Evolutionary conservation across 2,797 vertebrate genomes (phyloP), one percentile per base, ranked within the genome.

Genomic region (Rhyacichthys aspro): DNA sequence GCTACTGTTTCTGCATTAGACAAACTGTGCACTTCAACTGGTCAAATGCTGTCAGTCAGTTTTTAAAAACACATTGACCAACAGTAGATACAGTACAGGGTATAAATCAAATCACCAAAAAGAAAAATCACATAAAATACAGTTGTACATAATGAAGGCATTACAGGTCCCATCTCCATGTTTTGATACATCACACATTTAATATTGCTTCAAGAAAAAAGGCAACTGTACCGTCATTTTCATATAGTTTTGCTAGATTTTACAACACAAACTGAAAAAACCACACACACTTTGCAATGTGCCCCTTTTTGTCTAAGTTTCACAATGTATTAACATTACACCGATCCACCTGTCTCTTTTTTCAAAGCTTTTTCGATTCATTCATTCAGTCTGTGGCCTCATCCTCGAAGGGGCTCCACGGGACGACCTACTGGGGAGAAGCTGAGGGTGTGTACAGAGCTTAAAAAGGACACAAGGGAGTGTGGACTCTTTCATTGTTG

Each of bases 401-500:
- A 52, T 15, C 23, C 47, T 33, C 11, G 18, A 11, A 23, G 15
- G 16, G 53, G 11, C 11, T 39, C 55, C 42, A 7, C 6, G 0
- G 11, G 50, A 63, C 15, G 56, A 59, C 32, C 49, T 42, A 11
- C 52, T 37, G 60, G 32, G 56, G 67, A 55, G 45, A 43, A n/a
- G 34, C 41, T 54, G 41, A 33, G 45, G 34, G 41, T 23, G 54
- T 61, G 59, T 8, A 16, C 15, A 28, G 23, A 11, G 6, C 53
- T 63, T 60, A 11, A 43, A 59, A 47, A 52, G 17, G 33, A 32
- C 5, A 15, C 14, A 14, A 52, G 67, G 70, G 54, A 45, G 68
- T 59, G 74, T 76, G 49, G 48, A 71, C 32, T 67, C 70, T 67
- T 59, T 47, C 53, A 72, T 84, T 79, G 82, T 88, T 67, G 68